Evolutionary conservation across 2,888 invertebrate genomes (phyloP).

Genomic region (Sarcophaga carnaria): DNA sequence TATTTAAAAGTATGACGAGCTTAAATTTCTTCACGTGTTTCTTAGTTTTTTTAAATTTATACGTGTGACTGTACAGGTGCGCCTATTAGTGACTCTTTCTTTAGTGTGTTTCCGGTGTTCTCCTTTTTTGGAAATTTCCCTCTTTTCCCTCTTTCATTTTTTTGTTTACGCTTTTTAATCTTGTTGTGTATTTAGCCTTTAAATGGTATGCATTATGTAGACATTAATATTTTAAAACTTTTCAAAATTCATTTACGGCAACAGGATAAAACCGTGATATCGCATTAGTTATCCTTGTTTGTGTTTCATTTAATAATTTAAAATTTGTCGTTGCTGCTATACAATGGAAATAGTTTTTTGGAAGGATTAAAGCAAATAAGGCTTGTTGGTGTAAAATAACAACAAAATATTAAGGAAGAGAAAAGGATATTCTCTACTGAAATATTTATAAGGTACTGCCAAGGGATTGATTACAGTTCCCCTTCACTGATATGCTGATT

Average conservation of each 20-base stretch:
- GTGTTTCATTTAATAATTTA: too few species aligned
- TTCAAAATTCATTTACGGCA: slow-evolving; percentile 2
- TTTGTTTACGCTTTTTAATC: neutral
- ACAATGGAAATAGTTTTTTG: too few species aligned
- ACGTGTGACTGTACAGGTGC: neutral
- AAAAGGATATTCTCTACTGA: too few species aligned
- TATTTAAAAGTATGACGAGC: too few species aligned
- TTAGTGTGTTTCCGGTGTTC: slow-evolving; percentile 6
- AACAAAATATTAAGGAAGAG: too few species aligned
- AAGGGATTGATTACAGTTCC: too few species aligned
- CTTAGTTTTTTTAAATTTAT: neutral
- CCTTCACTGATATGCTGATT: too few species aligned
- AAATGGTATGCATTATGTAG: neutral
- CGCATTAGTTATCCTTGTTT: too few species aligned
- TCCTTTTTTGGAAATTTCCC: slow-evolving; percentile 18
- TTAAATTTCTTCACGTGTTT: too few species aligned
- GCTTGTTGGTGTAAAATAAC: neutral
- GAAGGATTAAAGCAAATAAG: too few species aligned
- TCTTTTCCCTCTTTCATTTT: neutral
- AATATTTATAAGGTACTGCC: too few species aligned
- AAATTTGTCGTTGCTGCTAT: too few species aligned
- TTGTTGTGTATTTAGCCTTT: neutral
- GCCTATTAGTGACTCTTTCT: neutral
- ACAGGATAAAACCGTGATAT: neutral
- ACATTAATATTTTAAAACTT: slow-evolving; percentile 35